phyloP scores from a whole-genome alignment of 2,797 vertebrate genomes.

The Trichosurus vulpecula region DNA sequence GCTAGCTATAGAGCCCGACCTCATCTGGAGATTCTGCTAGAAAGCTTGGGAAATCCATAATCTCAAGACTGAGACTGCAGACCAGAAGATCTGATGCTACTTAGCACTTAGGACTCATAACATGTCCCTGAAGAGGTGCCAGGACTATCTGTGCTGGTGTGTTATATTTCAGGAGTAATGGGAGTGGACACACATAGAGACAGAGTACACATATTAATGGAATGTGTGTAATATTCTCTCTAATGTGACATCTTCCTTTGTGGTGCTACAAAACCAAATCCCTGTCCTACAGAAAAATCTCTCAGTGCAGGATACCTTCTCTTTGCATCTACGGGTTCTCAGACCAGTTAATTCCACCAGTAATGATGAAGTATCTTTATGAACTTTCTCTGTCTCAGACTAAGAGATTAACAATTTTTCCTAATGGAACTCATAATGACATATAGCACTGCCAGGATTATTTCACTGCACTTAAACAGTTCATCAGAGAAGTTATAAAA shows the following conservation, averaged over 20 bases:
- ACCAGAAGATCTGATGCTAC: background rate
- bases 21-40: background rate
- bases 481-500: slow-evolving; percentile 96
- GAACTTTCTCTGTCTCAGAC: slow-evolving; percentile 97
- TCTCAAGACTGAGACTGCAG: background rate
- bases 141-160: background rate
- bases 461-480: slow-evolving; percentile 96
- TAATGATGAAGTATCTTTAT: slow-evolving; percentile 99
- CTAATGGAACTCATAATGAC: slow-evolving; percentile 98
- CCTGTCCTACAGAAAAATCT: slow-evolving; percentile 95
- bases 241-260: slow-evolving; percentile 94
- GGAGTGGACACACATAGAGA: background rate
- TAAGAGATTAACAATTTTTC: slow-evolving; percentile 97
- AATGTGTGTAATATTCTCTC: slow-evolving; percentile 85
- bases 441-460: slow-evolving; percentile 99
- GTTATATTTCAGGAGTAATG: background rate
- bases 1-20: background rate
- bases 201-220: background rate
- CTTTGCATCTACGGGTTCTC: slow-evolving; percentile 98
- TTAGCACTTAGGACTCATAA: background rate
- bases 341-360: slow-evolving; percentile 97
- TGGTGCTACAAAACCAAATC: slow-evolving; percentile 99
- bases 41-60: background rate
- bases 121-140: background rate
- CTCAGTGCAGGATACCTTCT: slow-evolving; percentile 96